A percentile compares a stretch with the other conserved stretches of the same genome.
phyloP scores from a whole-genome alignment of 2,888 invertebrate species.

The Ornithoptera alexandrae region DNA sequence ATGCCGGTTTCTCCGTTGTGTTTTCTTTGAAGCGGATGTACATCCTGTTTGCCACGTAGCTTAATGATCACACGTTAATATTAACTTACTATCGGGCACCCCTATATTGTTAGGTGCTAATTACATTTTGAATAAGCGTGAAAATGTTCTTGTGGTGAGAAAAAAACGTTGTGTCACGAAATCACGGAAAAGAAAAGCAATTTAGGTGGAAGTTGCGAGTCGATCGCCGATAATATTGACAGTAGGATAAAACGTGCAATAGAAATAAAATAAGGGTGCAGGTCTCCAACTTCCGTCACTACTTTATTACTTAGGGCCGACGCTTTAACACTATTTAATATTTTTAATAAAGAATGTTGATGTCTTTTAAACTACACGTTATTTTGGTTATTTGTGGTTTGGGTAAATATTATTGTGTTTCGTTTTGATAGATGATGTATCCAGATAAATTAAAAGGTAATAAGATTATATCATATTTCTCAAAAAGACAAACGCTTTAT shows the following conservation, averaged over 20 bases:
- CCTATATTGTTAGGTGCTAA: not conserved
- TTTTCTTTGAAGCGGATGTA: too few species aligned
- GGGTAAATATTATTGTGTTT: not conserved
- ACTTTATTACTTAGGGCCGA: slow-evolving; percentile 44
- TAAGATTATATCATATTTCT: not conserved
- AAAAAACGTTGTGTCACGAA: slow-evolving; percentile 41
- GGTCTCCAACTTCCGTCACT: slow-evolving; percentile 42
- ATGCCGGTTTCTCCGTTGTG: too few species aligned
- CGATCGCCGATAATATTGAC: slow-evolving; percentile 71
- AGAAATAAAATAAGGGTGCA: slow-evolving; percentile 54
- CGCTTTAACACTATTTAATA: slow-evolving; percentile 12
- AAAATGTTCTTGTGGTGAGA: slow-evolving; percentile 30
- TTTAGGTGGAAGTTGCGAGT: slow-evolving; percentile 52
- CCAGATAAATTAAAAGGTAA: too few species aligned
- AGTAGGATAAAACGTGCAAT: slow-evolving; percentile 63
- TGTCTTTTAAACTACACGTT: too few species aligned
- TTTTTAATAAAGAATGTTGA: not conserved
- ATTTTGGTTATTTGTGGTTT: not conserved
- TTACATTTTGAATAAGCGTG: not conserved
- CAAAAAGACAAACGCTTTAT: not conserved
- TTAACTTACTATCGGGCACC: too few species aligned
- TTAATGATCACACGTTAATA: too few species aligned
- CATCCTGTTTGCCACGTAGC: too few species aligned
- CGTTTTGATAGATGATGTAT: not conserved
- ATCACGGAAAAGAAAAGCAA: slow-evolving; percentile 53